Base-by-base conservation (phyloP, 1,140 invertebrate genomes). In the Acromyrmex heyeri region DNA sequence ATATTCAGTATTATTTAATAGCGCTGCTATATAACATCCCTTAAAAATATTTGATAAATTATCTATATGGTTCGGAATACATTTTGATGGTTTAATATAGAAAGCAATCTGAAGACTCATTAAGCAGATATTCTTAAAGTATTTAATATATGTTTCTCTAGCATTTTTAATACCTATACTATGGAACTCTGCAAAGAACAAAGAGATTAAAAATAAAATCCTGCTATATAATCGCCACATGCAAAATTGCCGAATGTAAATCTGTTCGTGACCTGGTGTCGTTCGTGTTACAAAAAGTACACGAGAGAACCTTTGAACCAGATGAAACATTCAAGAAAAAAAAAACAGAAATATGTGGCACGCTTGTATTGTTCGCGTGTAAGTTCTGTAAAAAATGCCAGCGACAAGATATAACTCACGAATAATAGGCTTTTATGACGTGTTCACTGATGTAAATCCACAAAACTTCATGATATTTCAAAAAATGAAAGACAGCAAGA, bases 171-270 rank as follows among this genome's bases (percentile, higher is more conserved):
- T 12, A 8, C 34, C 34, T 10, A 44, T 44, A 44, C 10, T 44
- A 16, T 16, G 14, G 0, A 16, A 50, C 48, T 50, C 8, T 44
- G 38, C 38, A 44, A 44, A 50, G 27, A 50, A 65, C 30, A 44
- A 44, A 81, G 30, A 67, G 10, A 30, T 69, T 69, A 57, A 70
- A 77, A 38, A 38, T 57, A 57, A n/a, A 50, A 70, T 81, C 30
- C 5, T 50, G 27, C 14, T 78, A 34, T 55, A 48, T 57, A 69
- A 21, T 30, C n/a, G 44, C 14, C 27, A 62, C 88, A 87, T 89
- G 88, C 86, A 91, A 90, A 44, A 91, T 83, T 83, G 81, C 70
- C 78, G 85, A 86, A 92, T 91, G 92, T 86, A 91, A 93, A 91
- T 92, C 65, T 87, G 87, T 88, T 87, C 91, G 81, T 87, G 88